phyloP scores from a whole-genome alignment of 2,113 vertebrate genomes.

The Harpagus bidentatus region DNA sequence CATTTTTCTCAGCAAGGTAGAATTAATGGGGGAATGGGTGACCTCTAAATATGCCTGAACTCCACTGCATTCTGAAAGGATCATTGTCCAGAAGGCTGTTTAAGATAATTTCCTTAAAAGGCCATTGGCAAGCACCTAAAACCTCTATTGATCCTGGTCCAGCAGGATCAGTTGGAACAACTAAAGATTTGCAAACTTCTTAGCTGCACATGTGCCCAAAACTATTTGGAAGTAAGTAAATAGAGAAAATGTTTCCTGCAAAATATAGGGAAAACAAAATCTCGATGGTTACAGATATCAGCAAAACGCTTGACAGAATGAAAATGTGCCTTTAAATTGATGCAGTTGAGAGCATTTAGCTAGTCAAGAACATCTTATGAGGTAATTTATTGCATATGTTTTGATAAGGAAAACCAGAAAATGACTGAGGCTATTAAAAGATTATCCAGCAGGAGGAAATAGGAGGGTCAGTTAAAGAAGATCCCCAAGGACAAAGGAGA shows the following conservation, averaged over 20 bases:
- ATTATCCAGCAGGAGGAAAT: slow-evolving; percentile 6
- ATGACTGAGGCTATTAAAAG: slow-evolving; percentile 10
- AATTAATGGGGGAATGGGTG: not conserved
- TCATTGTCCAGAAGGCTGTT: slow-evolving; percentile 21
- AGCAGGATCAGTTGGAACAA: not conserved
- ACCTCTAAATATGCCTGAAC: slow-evolving; percentile 44
- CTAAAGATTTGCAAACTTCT: not conserved
- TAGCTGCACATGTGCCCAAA: not conserved
- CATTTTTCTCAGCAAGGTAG: slow-evolving; percentile 46
- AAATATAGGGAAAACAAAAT: not conserved
- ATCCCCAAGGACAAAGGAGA: not conserved
- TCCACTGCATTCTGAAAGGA: not conserved
- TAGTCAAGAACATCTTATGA: not conserved
- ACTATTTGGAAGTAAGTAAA: not conserved
- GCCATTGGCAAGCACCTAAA: slow-evolving; percentile 9
- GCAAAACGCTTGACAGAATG: not conserved
- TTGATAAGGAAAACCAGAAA: not conserved
- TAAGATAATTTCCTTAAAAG: slow-evolving; percentile 43
- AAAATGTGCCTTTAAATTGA: not conserved
- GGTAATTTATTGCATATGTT: not conserved
- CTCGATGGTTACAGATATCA: not conserved
- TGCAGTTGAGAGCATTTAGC: not conserved
- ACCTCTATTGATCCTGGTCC: not conserved
- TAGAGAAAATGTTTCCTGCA: not conserved
- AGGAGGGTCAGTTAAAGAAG: not conserved